A percentile compares a stretch with the other conserved stretches of the same genome.
phyloP scores from a whole-genome alignment of 2,113 vertebrate genomes.

The Charadrius vociferus region DNA sequence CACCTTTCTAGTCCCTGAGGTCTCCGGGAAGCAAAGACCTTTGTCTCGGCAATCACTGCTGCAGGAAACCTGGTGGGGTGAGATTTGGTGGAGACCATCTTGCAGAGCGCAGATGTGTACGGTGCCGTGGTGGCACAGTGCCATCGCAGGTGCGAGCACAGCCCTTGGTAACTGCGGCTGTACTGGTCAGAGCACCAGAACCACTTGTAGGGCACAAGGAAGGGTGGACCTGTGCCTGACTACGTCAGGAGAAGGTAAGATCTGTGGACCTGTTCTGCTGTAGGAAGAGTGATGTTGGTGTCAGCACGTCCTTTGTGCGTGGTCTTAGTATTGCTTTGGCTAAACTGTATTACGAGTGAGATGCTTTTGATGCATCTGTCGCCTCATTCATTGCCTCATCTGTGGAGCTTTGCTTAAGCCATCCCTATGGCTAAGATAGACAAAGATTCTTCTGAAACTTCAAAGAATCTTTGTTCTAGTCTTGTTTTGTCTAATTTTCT shows the following conservation, averaged over 20 bases:
- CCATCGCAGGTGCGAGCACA: not conserved
- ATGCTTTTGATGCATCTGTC: not conserved
- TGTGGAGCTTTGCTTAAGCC: not conserved
- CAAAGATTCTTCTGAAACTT: conserved; percentile 49
- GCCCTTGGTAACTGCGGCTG: not conserved
- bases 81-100: not conserved
- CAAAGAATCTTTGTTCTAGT: conserved; percentile 53
- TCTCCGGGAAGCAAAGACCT: not conserved
- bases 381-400: conserved; percentile 26
- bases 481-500: conserved; percentile 39
- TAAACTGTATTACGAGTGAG: not conserved
- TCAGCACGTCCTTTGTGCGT: not conserved
- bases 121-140: not conserved
- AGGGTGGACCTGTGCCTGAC: not conserved
- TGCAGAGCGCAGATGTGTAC: rapidly evolving
- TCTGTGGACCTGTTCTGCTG: not conserved
- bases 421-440: not conserved
- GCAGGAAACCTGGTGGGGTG: not conserved
- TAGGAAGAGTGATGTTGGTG: not conserved
- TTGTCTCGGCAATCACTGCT: not conserved
- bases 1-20: not conserved
- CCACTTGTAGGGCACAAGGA: not conserved
- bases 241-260: conserved; percentile 20
- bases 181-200: not conserved
- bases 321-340: not conserved